These are phyloP conservation scores for Brienomyrus longianalis DNA, from an alignment of 2,113 vertebrate species.

Conservation along the genomic window DNA sequence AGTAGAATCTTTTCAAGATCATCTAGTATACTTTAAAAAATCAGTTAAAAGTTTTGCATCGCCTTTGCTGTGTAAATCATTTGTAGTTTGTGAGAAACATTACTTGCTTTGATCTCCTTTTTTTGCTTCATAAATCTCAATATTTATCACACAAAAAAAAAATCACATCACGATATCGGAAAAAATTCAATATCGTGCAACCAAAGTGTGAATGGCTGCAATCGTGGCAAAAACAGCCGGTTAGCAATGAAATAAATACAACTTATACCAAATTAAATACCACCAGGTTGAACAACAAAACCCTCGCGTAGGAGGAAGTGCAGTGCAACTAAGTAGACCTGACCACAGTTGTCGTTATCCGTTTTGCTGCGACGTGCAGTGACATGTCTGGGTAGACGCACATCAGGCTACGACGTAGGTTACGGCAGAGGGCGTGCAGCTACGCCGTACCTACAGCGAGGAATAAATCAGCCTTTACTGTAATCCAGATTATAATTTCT, in stretches of 20 bases:
- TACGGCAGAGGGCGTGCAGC: too few species aligned
- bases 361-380: not conserved
- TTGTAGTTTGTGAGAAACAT: not conserved
- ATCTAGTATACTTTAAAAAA: too few species aligned
- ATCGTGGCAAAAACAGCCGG: not conserved
- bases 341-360: too few species aligned
- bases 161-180: not conserved
- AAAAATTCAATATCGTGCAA: not conserved
- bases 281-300: not conserved
- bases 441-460: too few species aligned
- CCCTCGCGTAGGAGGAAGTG: not conserved
- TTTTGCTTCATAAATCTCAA: not conserved
- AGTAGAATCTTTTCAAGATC: too few species aligned
- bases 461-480: too few species aligned
- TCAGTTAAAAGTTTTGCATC: too few species aligned
- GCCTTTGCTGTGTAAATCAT: not conserved
- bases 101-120: too few species aligned
- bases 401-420: not conserved
- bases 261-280: not conserved
- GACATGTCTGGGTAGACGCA: not conserved
- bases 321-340: too few species aligned
- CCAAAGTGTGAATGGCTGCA: not conserved
- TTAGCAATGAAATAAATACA: not conserved
- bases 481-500: too few species aligned
- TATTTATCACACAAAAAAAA: not conserved